These are phyloP conservation scores for Morus bassanus DNA, from an alignment of 2,797 vertebrate genomes.

Conservation along the genomic window DNA sequence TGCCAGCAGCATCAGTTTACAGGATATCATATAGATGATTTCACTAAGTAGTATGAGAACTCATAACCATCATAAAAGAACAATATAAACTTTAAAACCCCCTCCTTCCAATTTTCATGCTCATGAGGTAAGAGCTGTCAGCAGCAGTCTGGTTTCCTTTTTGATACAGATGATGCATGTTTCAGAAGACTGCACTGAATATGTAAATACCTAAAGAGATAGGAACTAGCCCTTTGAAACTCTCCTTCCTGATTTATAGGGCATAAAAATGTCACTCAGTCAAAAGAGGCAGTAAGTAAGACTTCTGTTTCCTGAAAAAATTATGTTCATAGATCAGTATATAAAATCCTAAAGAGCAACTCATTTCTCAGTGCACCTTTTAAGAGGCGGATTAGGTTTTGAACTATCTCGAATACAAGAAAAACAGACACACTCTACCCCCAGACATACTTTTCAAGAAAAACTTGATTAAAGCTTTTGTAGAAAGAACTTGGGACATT, in stretches of 20 bases:
- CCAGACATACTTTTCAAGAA: neutral
- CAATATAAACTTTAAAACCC: neutral
- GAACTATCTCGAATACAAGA: neutral
- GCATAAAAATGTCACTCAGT: neutral
- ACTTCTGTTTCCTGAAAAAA: neutral
- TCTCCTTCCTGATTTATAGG: neutral
- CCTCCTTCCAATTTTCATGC: neutral
- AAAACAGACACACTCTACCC: neutral
- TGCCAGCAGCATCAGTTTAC: neutral
- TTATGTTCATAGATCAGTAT: neutral
- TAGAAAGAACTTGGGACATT: neutral
- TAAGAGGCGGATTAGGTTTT: neutral
- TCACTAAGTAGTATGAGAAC: neutral
- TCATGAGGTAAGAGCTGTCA: neutral
- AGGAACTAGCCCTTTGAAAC: slow-evolving; percentile 21
- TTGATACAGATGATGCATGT: neutral
- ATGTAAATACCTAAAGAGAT: slow-evolving; percentile 6
- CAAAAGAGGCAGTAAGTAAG: neutral
- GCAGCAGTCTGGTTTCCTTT: neutral
- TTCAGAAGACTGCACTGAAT: neutral
- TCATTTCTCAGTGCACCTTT: neutral
- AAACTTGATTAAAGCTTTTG: neutral
- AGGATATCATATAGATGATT: neutral
- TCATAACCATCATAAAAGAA: neutral
- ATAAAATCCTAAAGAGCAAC: neutral